phyloP scores from a whole-genome alignment of 23 tunicate species.

The Styela clava region DNA sequence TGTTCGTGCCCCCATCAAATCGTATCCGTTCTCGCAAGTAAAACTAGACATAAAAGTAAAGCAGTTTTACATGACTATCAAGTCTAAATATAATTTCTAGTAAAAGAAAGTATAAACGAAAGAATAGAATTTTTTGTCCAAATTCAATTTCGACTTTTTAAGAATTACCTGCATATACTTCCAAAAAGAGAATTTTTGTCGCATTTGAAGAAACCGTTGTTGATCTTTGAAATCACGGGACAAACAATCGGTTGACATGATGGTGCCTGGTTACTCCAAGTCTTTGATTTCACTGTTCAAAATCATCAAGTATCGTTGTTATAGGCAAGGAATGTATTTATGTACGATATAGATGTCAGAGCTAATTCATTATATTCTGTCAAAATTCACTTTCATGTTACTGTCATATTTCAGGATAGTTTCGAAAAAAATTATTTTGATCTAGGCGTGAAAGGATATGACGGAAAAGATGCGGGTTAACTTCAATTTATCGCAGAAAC shows the following conservation, averaged over 20 bases:
- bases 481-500: too few species aligned
- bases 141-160: conserved; percentile 13
- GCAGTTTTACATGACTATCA: background rate
- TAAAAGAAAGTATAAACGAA: too few species aligned
- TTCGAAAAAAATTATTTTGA: too few species aligned
- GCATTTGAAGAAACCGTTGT: conserved; percentile 33
- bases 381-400: too few species aligned
- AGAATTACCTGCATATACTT: conserved; percentile 41
- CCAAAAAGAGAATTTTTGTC: conserved; percentile 33
- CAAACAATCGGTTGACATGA: conserved; percentile 8
- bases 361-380: too few species aligned
- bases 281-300: background rate
- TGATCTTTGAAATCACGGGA: conserved; percentile 13
- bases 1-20: conserved; percentile 7
- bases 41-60: conserved; percentile 16
- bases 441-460: too few species aligned
- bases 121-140: too few species aligned
- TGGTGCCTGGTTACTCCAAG: conserved; percentile 1
- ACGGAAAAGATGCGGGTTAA: too few species aligned
- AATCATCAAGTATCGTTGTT: background rate
- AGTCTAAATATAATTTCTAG: background rate
- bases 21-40: conserved; percentile 38
- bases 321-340: too few species aligned
- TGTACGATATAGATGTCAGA: too few species aligned
- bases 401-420: too few species aligned